Base-by-base conservation (phyloP, 2,888 invertebrate genomes). In the Aspidiotus destructor region DNA sequence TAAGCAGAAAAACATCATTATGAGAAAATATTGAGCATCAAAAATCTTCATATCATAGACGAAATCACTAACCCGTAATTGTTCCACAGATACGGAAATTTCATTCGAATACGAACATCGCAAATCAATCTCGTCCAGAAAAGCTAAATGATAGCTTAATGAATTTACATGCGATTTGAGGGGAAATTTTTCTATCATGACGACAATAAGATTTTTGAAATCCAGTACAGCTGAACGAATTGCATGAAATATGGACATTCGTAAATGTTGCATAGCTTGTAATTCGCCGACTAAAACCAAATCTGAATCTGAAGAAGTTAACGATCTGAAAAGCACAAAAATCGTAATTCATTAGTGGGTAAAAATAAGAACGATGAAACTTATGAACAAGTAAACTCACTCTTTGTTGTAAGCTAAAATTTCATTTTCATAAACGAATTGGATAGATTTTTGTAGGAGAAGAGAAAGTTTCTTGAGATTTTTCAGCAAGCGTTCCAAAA, bases 331-430 rank as follows among this genome's bases (percentile, higher is more conserved):
- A 57, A 41, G 17, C 28, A 16, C 54, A 11, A 64, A 55, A 41
- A 42, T 6, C 41, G 9, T 57, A 57, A 15, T 57, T 57, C 11
- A 57, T 28, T 57, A 11, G 28, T 28, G 28, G 28, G 28, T 28
- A 28, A 28, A 28, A 28, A 5, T 28, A 28, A 28, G 28, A 41
- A 54, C 44, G 13, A 41, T 28, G 2, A 40, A 55, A 44, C 9
- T 62, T 17, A 44, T n/a, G 42, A 44, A 11, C n/a, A 13, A 2
- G 42, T 8, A 54, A 28, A 62, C 44, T 17, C 55, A 69, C 69
- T 70, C 58, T 75, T 73, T 10, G 57, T 15, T 55, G 28, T 44
- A 57, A 7, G 62, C 44, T 6, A 69, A 8, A n/a, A 69, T 41
- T 44, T 62, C 54, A n/a, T 28, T 42, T 55, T 69, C 62, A 15